Conservation (phyloP, 2,797 vertebrate species). For the Danio choprae region DNA sequence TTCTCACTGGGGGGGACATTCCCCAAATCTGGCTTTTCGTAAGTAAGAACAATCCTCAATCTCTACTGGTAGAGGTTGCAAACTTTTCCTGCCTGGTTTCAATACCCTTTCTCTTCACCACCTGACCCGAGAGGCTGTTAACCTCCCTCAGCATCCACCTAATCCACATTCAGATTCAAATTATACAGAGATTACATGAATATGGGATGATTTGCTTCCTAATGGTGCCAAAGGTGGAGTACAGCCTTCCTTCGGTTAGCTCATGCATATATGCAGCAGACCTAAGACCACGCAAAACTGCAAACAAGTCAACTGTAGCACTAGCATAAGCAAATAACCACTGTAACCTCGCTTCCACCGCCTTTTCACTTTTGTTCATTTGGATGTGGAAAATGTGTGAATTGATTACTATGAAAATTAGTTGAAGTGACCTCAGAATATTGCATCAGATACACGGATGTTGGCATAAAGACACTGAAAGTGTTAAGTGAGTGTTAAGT, state of each 20-base stretch:
- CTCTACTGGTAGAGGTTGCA: conserved; percentile 28
- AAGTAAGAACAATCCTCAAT: conserved; percentile 35
- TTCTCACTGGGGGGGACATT: conserved; percentile 33
- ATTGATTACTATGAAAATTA: background rate
- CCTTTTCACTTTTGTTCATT: background rate
- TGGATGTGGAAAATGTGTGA: conserved; percentile 1
- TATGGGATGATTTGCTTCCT: conserved; percentile 45
- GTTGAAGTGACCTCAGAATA: background rate
- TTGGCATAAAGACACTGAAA: background rate
- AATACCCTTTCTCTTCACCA: conserved; percentile 20
- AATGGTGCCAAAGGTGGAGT: conserved; percentile 49
- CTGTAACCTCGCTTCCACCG: background rate
- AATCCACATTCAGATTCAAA: conserved; percentile 52
- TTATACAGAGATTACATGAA: conserved; percentile 45
- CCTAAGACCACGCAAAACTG: conserved; percentile 36
- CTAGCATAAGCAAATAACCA: background rate
- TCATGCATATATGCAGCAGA: conserved; percentile 49
- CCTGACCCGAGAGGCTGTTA: conserved; percentile 24
- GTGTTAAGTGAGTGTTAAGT: background rate
- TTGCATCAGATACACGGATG: background rate
- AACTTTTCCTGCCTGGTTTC: conserved; percentile 32
- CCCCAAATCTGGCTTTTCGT: conserved; percentile 41
- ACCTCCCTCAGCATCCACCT: conserved; percentile 29
- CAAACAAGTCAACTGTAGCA: background rate
- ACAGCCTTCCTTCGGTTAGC: conserved; percentile 17